Base-by-base conservation (phyloP, 2,888 invertebrate species). In the Stenoptilia bipunctidactyla region DNA sequence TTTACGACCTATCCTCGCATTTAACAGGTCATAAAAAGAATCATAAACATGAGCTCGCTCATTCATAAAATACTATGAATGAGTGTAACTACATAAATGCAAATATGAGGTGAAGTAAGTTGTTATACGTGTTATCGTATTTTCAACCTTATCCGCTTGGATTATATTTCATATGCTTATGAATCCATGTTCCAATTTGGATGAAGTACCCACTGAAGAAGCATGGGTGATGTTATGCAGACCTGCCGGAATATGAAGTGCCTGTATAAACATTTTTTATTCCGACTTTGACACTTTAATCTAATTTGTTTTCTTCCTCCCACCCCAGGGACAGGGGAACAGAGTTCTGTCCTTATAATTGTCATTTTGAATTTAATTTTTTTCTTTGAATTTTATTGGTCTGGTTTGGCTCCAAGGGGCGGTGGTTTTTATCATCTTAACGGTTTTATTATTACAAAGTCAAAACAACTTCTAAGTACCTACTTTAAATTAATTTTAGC, bases 281-380 rank as follows among this genome's bases (percentile, higher is more conserved):
- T 75, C 77, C 72, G 82, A 77, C 82, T 83, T 82, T 83, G 82
- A 82, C 80, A 82, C 66, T 80, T 79, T 80, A 82, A 83, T 83
- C 80, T 75, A 82, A 82, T 83, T 83, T 80, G 76, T 77, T 80
- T 75, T 61, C 69, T 73, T 72, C 66, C 77, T 72, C 54, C 60
- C 56, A 55, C 83, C 73, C 80, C 48, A 48, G 80, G 77, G 83
- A 80, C 53, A 49, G 72, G 77, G 79, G 71, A 66, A 67, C n/a
- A n/a, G 63, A 68, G 65, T 66, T 60, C 65, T 68, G 64, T 66
- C 62, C 61, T 74, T 66, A 77, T 82, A 80, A 83, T 82, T 80
- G 70, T 76, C 70, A 71, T 73, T 75, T 71, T 63, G 66, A 74
- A 68, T 75, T 73, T 70, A 20, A 20, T 20, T 20, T 20, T 20